Conservation (phyloP, 2,113 vertebrate genomes). For the Pipra filicauda region DNA sequence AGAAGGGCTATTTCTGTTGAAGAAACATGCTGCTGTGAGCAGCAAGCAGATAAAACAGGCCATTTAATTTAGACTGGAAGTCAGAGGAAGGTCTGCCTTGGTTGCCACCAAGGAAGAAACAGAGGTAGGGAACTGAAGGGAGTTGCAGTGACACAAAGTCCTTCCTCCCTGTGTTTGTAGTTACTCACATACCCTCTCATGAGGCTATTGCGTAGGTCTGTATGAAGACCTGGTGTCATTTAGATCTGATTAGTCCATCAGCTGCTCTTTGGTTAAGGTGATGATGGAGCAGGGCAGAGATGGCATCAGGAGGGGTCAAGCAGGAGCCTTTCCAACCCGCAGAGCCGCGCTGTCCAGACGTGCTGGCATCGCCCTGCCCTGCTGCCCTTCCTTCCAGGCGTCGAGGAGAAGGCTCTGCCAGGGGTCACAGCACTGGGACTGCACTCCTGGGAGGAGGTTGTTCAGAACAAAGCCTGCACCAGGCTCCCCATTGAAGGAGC, state of each 20-base stretch:
- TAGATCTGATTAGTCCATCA: neutral
- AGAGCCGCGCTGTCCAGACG: neutral
- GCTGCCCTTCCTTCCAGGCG: neutral
- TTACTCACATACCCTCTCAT: neutral
- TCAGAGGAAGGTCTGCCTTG: neutral
- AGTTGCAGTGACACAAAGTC: neutral
- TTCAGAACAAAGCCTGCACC: neutral
- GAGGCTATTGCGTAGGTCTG: accelerated
- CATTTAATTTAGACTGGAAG: neutral
- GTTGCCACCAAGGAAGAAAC: neutral
- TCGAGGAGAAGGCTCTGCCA: neutral
- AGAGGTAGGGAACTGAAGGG: neutral
- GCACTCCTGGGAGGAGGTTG: neutral
- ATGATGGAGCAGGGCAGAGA: neutral
- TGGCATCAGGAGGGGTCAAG: neutral
- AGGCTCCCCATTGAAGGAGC: neutral
- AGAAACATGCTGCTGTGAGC: accelerated
- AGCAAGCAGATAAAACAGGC: neutral
- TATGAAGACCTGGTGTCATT: neutral
- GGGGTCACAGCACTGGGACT: neutral
- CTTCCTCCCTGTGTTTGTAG: neutral
- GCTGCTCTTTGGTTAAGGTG: neutral
- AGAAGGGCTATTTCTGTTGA: neutral
- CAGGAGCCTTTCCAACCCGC: neutral
- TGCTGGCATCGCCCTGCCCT: neutral